phyloP scores from a whole-genome alignment of 2,888 invertebrate species.

The Oscheius onirici region DNA sequence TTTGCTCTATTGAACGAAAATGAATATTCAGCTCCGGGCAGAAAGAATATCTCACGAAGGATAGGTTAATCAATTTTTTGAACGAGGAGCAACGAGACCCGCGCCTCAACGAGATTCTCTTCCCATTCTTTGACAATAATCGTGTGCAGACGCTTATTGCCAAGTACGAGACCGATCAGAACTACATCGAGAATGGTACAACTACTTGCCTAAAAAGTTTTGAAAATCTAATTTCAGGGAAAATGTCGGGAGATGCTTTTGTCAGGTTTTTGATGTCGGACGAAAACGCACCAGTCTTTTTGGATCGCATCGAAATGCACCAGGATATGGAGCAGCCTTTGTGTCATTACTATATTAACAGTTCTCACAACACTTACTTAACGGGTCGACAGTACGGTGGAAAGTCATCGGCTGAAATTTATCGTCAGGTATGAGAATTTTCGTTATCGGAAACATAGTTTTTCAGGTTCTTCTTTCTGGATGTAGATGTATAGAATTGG shows the following conservation, averaged over 20 bases:
- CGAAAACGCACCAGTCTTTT: slow-evolving; percentile 98
- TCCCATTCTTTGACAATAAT: slow-evolving; percentile 94
- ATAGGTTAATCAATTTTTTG: slow-evolving; percentile 65
- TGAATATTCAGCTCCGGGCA: slow-evolving; percentile 63
- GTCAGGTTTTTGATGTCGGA: slow-evolving; percentile 99
- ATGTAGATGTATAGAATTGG: slow-evolving; percentile 80
- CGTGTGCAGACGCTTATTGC: slow-evolving; percentile 90
- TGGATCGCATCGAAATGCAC: slow-evolving; percentile 81
- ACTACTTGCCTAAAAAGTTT: too few relatives aligned
- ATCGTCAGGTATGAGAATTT: slow-evolving; percentile 76
- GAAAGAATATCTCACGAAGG: slow-evolving; percentile 69
- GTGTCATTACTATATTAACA: slow-evolving; percentile 96
- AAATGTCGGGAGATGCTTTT: slow-evolving; percentile 84
- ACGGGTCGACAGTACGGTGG: slow-evolving; percentile 96
- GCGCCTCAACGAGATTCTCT: slow-evolving; percentile 95
- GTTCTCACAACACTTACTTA: slow-evolving; percentile 91
- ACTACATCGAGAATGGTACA: slow-evolving; percentile 61
- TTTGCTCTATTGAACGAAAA: background rate
- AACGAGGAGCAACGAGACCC: slow-evolving; percentile 91
- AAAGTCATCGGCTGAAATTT: slow-evolving; percentile 96
- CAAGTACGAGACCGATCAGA: slow-evolving; percentile 78
- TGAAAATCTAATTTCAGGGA: slow-evolving; percentile 47
- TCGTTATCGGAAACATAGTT: background rate
- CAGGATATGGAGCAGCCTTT: slow-evolving; percentile 97
- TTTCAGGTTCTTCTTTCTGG: slow-evolving; percentile 92